Percentiles rank a stretch among this genome's conserved stretches.
phyloP scores from a whole-genome alignment of 2,113 vertebrate genomes.

The Cryptomyrus ogoouensis region DNA sequence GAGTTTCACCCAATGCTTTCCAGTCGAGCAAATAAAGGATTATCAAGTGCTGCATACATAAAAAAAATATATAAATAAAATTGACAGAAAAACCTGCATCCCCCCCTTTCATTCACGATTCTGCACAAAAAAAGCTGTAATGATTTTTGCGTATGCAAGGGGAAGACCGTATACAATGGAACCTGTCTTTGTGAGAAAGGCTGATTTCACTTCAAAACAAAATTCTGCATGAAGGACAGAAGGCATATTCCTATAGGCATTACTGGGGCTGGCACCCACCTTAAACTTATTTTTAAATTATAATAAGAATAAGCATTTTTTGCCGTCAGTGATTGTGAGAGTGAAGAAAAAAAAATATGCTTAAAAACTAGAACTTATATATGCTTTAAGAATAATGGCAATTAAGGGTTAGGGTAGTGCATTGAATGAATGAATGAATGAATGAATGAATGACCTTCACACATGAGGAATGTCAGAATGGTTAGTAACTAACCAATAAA shows the following conservation, averaged over 20 bases:
- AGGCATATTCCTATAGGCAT: not conserved
- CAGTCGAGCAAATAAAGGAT: not conserved
- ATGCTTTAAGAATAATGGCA: not conserved
- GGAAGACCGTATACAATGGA: not conserved
- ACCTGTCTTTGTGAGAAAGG: not conserved
- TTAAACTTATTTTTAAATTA: not conserved
- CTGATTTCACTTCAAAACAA: conserved; percentile 4
- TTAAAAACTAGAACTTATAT: not conserved
- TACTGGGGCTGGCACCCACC: not conserved
- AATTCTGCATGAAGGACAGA: not conserved
- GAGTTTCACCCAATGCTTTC: not conserved
- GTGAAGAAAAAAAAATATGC: not conserved
- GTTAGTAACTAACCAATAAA: not conserved
- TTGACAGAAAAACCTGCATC: not conserved
- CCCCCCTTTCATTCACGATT: not conserved
- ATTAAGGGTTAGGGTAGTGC: not conserved
- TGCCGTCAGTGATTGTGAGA: not conserved
- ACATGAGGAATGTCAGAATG: not conserved
- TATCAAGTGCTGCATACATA: not conserved
- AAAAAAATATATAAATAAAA: not conserved
- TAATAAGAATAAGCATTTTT: not conserved
- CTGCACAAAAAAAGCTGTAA: not conserved
- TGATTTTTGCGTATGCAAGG: not conserved
- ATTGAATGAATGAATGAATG: not conserved
- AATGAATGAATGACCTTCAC: not conserved